phyloP scores from a whole-genome alignment of 2,888 invertebrate species.

The Drosophila rubida region DNA sequence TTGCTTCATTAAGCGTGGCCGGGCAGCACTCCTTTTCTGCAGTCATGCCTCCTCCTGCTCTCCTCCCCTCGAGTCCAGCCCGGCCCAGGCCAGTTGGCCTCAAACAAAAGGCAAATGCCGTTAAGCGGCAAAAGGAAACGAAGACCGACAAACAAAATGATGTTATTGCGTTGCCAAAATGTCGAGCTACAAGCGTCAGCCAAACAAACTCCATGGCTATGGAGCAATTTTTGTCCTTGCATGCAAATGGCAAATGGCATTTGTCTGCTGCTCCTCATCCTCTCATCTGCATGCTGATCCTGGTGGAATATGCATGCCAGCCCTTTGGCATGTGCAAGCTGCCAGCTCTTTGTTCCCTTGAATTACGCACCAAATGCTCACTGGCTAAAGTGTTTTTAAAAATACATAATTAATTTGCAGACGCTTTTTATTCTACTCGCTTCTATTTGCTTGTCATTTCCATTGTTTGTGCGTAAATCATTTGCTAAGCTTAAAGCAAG shows the following conservation, averaged over 20 bases:
- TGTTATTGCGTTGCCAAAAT: constrained; percentile 70
- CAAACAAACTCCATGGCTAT: no score
- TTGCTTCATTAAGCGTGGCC: constrained; percentile 75
- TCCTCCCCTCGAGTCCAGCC: background rate
- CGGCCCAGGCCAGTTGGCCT: constrained; percentile 20
- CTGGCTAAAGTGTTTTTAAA: constrained; percentile 21
- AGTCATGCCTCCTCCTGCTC: background rate
- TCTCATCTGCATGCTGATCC: background rate
- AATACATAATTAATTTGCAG: constrained; percentile 43
- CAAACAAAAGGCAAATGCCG: constrained; percentile 50
- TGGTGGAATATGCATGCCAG: constrained; percentile 14
- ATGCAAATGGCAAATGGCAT: constrained; percentile 65
- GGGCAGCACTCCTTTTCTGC: constrained; percentile 16
- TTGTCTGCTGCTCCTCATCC: constrained; percentile 33
- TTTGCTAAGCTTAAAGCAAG: constrained; percentile 2
- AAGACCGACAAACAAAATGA: constrained; percentile 57
- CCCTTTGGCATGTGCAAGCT: constrained; percentile 40
- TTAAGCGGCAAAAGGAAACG: constrained; percentile 47
- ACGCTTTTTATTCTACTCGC: background rate
- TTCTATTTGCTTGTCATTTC: constrained; percentile 6
- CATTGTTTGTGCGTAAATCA: constrained; percentile 3
- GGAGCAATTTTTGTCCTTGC: constrained; percentile 42
- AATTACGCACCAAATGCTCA: constrained; percentile 35
- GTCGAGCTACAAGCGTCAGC: constrained; percentile 23
- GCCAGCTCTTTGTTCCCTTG: constrained; percentile 31